Evolutionary conservation across 2,888 invertebrate genomes (phyloP), one percentile per base, ranked within the genome.

Genomic region (Drosophila ochracea): DNA sequence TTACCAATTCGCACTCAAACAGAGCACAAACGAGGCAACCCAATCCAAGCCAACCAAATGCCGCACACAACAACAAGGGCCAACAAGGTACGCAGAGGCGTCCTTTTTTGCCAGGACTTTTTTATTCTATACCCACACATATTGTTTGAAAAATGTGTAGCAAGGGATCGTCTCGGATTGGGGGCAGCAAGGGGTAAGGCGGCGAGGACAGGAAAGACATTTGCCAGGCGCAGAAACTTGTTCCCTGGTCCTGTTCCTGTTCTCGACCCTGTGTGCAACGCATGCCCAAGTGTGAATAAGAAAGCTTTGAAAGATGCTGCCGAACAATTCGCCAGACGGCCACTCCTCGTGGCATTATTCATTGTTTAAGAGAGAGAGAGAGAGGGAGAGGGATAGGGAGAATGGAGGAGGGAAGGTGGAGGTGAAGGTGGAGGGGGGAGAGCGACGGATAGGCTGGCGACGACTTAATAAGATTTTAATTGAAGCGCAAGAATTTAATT

Each of bases 401-500:
- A 11, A 1, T 33, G 11, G 4, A 13, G 4, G 13, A 13, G 7
- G 5, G 4, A 3, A 4, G 1, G n/a, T 2, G 16, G 16, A 0
- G n/a, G 4, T n/a, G 21, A 6, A 4, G 1, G n/a, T 1, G 16
- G 16, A 3, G n/a, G 4, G 41, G 13, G 13, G 7, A 6, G 21
- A 55, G 28, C 21, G 58, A 63, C 49, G 59, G 57, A 67, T 83
- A 73, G 80, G 80, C 76, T 52, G 67, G 41, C 70, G 70, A 70
- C 67, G 81, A 81, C 91, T 85, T 87, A 85, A 90, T 91, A 91
- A 84, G 83, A 87, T 83, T 92, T 91, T 91, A 91, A 91, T 91
- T 91, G 89, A 85, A 80, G 91, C 84, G 80, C 82, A 90, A 89
- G 90, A 91, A 91, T 91, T 90, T 91, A 92, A 91, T 91, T 91